Base-by-base conservation (phyloP, 2,113 vertebrate species). In the Lagopus muta region DNA sequence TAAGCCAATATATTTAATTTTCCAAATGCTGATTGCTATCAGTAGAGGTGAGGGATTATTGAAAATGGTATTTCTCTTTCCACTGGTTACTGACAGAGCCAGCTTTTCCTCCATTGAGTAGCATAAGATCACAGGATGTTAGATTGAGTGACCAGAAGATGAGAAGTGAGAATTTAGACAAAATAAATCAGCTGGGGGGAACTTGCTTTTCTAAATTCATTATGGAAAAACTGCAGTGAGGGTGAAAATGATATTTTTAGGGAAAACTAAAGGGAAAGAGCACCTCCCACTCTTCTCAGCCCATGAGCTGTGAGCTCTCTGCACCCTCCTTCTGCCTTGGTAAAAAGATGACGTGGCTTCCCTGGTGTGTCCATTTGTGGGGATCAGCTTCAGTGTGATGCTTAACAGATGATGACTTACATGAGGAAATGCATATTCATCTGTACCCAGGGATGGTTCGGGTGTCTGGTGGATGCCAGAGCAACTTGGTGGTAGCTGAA, bases 331-430 rank as follows among this genome's bases (percentile, higher is more conserved):
- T 5, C 36, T 38, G 25, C 25, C 5, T 6, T n/a, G 47, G 13
- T n/a, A 11, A 42, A 47, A 58, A 11, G 17, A 24, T 36, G 21
- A 11, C n/a, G 36, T 16, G 60, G 18, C 22, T 64, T 67, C 25
- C 22, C 27, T 42, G 27, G 2, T 61, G 80, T 9, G 30, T 32
- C 13, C 20, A 1, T 45, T 18, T 8, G 24, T 9, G 74, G 7
- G 54, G 54, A 8, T 36, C 50, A 61, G 19, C 38, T 55, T 3
- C 1, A 71, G 48, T 40, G 60, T 2, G 48, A 40, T 64, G 38
- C 61, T 55, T 8, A 4, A 6, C 36, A 20, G 6, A 4, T 36
- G 50, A 62, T 8, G 32, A 0, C 5, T 57, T 24, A 2, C 0
- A 3, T 28, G 60, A 62, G 52, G 25, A 71, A 77, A 50, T 1